phyloP scores from a whole-genome alignment of 2,797 vertebrate genomes.

The Meda fulgida region DNA sequence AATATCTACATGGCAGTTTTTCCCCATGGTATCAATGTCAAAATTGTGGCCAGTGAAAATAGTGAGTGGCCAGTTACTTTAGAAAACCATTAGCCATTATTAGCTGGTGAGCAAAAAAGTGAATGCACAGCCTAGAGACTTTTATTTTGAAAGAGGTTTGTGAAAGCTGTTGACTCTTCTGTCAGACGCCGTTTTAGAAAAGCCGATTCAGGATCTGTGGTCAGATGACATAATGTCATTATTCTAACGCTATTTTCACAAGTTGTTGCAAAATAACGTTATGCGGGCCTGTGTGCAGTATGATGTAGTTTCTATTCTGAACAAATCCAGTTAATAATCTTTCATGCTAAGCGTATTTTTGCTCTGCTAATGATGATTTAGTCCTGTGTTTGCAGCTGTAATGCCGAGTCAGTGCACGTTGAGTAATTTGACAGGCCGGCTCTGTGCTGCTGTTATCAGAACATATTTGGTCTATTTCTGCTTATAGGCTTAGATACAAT shows the following conservation, averaged over 20 bases:
- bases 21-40: background rate
- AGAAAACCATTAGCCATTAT: too few relatives aligned
- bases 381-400: conserved; percentile 1
- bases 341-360: background rate
- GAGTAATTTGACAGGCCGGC: background rate
- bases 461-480: conserved; percentile 9
- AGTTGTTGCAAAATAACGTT: too few relatives aligned
- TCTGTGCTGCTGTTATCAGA: conserved; percentile 9
- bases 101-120: too few relatives aligned
- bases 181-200: background rate
- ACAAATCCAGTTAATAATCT: background rate
- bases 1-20: too few relatives aligned
- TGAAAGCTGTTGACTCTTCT: background rate
- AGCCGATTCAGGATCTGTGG: too few relatives aligned
- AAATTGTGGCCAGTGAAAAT: background rate
- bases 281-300: too few relatives aligned
- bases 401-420: background rate
- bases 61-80: too few relatives aligned
- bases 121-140: background rate
- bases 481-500: background rate
- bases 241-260: background rate
- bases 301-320: background rate
- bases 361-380: conserved; percentile 39
- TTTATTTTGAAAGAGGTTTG: background rate
- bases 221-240: background rate